A percentile compares a stretch with the other conserved stretches of the same genome.
Evolutionary conservation across 1,140 invertebrate genomes (phyloP).

Genomic region (Heliconius hermathena): DNA sequence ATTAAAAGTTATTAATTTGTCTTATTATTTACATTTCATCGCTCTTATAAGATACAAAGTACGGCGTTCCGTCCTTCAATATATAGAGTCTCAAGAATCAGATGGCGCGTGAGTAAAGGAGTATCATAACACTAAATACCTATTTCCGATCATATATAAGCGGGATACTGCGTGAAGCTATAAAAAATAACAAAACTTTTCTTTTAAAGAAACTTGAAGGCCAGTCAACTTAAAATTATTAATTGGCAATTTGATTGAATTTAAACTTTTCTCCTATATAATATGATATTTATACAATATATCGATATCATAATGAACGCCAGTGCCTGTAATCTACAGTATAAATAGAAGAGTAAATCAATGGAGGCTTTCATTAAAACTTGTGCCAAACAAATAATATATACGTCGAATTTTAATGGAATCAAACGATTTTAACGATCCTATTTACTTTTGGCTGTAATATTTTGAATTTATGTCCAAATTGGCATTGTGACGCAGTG

Average conservation of each 20-base stretch:
- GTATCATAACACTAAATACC: too few species aligned
- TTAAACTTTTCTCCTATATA: background rate
- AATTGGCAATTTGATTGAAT: background rate
- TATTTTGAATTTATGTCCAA: slow-evolving; percentile 1
- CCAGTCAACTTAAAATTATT: background rate
- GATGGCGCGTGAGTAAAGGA: too few species aligned
- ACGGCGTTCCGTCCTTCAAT: too few species aligned
- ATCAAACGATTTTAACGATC: slow-evolving; percentile 21
- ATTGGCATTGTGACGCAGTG: background rate
- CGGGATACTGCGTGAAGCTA: too few species aligned
- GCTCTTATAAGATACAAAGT: too few species aligned
- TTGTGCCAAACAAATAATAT: slow-evolving; percentile 20
- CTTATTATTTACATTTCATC: too few species aligned
- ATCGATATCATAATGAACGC: slow-evolving; percentile 22
- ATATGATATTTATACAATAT: background rate
- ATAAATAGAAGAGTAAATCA: slow-evolving; percentile 10
- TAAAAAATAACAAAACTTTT: too few species aligned
- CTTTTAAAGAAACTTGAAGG: background rate
- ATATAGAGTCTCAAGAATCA: too few species aligned
- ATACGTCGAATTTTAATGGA: slow-evolving; percentile 16
- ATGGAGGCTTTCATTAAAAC: slow-evolving; percentile 30
- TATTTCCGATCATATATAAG: too few species aligned
- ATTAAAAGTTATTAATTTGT: background rate
- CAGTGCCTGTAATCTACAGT: background rate
- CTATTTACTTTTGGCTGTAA: background rate